These are phyloP conservation scores for Crepidodera aurea DNA, from an alignment of 2,888 invertebrate species.

Conservation along the genomic window DNA sequence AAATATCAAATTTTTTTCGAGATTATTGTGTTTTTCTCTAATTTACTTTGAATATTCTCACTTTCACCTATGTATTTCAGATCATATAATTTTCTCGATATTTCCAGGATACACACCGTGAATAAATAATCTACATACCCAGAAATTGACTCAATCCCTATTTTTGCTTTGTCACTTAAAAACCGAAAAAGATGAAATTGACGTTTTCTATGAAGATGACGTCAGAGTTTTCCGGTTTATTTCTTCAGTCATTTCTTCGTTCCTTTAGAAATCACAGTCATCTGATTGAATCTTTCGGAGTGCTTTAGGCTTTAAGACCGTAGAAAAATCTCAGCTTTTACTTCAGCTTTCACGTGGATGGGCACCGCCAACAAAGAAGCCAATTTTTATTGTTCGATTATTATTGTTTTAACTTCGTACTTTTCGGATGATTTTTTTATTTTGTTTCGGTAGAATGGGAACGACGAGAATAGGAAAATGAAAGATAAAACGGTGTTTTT, in stretches of 20 bases:
- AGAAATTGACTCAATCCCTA: too few relatives aligned
- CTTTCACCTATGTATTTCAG: too few relatives aligned
- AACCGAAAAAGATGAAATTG: too few relatives aligned
- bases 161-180: too few relatives aligned
- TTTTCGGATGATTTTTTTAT: slow-evolving; percentile 6
- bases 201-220: not conserved
- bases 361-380: slow-evolving; percentile 37
- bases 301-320: slow-evolving; percentile 16
- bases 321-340: slow-evolving; percentile 38
- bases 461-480: slow-evolving; percentile 5
- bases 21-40: too few relatives aligned
- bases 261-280: slow-evolving; percentile 19
- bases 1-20: too few relatives aligned
- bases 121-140: too few relatives aligned
- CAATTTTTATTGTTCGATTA: slow-evolving; percentile 42
- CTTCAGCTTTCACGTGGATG: slow-evolving; percentile 37
- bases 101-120: too few relatives aligned
- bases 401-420: slow-evolving; percentile 32
- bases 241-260: not conserved
- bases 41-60: too few relatives aligned
- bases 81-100: too few relatives aligned
- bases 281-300: slow-evolving; percentile 13
- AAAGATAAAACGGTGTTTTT: slow-evolving; percentile 3
- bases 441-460: slow-evolving; percentile 5
- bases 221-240: slow-evolving; percentile 5